phyloP scores from a whole-genome alignment of 2,888 invertebrate genomes.

The Pyrrhosoma nymphula region DNA sequence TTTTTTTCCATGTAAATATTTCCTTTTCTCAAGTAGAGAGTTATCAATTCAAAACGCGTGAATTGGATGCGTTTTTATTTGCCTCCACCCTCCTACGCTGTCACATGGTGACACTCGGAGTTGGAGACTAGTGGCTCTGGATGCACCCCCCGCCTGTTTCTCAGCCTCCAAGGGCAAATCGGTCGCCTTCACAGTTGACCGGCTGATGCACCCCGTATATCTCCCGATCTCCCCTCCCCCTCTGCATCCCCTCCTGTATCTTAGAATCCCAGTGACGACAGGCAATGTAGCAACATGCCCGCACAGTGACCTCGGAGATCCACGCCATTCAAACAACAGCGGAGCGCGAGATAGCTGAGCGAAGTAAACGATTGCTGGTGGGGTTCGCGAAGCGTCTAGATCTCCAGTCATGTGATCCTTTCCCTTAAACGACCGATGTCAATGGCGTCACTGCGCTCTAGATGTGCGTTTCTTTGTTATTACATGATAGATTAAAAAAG shows the following conservation, averaged over 20 bases:
- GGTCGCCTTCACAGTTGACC: background rate
- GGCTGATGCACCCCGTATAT: background rate
- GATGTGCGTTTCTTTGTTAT: background rate
- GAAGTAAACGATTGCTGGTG: background rate
- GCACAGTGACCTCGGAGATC: background rate
- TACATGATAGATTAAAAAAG: no score
- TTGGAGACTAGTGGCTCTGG: no score
- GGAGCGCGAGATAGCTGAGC: background rate
- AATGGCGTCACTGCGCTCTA: background rate
- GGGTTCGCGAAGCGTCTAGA: no score
- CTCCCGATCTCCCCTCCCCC: background rate
- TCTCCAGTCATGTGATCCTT: background rate
- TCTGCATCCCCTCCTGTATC: background rate
- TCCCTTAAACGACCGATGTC: background rate
- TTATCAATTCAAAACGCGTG: no score
- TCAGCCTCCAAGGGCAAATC: background rate
- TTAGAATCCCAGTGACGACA: background rate
- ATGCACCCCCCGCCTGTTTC: background rate
- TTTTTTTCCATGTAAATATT: no score
- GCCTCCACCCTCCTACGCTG: no score
- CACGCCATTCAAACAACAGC: background rate
- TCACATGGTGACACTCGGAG: no score
- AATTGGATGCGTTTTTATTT: no score
- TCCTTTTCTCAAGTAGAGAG: no score
- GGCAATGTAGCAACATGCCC: background rate